Base-by-base conservation (phyloP, 2,113 vertebrate species). In the Gymnorhina tibicen region DNA sequence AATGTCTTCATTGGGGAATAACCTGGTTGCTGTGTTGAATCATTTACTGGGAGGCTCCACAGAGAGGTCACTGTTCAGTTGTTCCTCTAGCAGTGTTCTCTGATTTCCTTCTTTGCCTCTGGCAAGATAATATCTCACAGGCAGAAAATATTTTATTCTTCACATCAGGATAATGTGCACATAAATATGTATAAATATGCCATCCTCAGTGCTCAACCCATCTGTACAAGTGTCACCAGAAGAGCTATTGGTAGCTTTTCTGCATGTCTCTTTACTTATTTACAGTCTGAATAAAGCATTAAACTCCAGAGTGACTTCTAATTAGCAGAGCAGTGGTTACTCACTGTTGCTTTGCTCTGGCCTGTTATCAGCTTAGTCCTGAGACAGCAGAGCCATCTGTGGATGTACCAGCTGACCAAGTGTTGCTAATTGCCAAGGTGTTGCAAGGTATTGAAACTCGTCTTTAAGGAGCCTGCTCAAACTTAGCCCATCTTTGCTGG, bases 121-220 rank as follows among this genome's bases (percentile, higher is more conserved):
- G 69, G 74, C 64, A 85, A 72, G 32, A 50, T 37, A 91, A 60
- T 72, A 82, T 75, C 64, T 91, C 87, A 78, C 32, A 64, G 73
- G 47, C 56, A 74, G 50, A 74, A 88, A 84, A 78, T 82, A 89
- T 32, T 95, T 89, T 81, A 78, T 91, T 93, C 84, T 79, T 95
- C 69, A 79, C 68, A 52, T 82, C 62, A 82, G 58, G 42, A 52
- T 92, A 67, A 92, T 81, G 74, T 21, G 47, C 55, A 67, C 47
- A 81, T 92, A 89, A 77, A 93, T 93, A 92, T 74, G 35, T 92
- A 91, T 87, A 93, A 94, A 60, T 87, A 89, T 58, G 44, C 37
- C 72, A 67, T 70, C 50, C 39, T 93, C 2, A 2, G 63, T 77
- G 75, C 68, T 89, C 74, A 85, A 85, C 76, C 82, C 85, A 80